Evolutionary conservation across 2,888 invertebrate species (phyloP), one percentile per base, ranked within the genome.

Genomic region (Rhopalosiphum nymphaeae): DNA sequence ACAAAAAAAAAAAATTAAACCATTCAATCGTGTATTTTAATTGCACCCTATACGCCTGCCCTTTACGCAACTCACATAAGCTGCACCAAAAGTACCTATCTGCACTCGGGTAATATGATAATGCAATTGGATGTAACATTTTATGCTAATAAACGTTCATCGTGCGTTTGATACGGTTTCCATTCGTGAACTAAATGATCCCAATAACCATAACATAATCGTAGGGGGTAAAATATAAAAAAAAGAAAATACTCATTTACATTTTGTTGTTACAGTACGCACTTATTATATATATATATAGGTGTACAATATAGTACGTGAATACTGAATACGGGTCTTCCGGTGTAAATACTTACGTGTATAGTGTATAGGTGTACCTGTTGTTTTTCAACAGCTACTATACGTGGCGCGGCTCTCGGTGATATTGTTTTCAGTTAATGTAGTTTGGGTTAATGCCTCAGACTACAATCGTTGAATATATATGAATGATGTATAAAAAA

Each of bases 91-190:
- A 21, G 85, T 42, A 56, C 44, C 26, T 29, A 85, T 56, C 26
- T 29, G 49, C 84, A 42, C 56, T 91, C 29, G 84, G 44, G 29
- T 85, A 57, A 91, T 91, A 91, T 91, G 57, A 86, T 91, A 91
- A 91, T 91, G 91, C 91, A 44, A 91, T 91, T 44, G 91, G 44
- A 42, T 26, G 46, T 86, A 86, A 91, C 57, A 25, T 91, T 91
- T 91, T 91, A 91, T 91, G 91, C 44, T 91, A 91, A 91, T 57
- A 86, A 91, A 57, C 46, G 56, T 56, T 56, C 29, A 42, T 56
- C 56, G 53, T 53, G 84, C 26, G 89, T 89, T 85, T 44, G 44
- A 44, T 85, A 44, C 25, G 44, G 57, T 89, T 89, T 61, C 21
- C 44, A 44, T 91, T 84, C 53, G 84, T 56, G 53, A 91, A 91